A percentile compares a stretch with the other conserved stretches of the same genome.
Conservation (phyloP, 2,113 vertebrate genomes). For the Vimba vimba region DNA sequence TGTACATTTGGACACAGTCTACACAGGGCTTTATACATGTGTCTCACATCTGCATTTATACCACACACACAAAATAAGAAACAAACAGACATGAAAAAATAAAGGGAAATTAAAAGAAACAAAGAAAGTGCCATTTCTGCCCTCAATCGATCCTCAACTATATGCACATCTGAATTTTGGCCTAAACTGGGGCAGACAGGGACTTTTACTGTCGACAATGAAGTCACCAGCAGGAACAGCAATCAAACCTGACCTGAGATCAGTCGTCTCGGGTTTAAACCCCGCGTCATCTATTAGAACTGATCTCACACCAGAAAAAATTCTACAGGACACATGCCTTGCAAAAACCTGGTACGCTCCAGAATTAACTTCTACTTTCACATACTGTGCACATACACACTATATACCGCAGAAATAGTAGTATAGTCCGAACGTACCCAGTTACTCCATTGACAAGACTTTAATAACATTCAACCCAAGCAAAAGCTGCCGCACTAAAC, state of each 20-base stretch:
- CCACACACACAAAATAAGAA: neutral
- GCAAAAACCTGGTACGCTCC: neutral
- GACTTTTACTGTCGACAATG: neutral
- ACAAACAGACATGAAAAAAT: conserved; percentile 22
- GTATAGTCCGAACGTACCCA: neutral
- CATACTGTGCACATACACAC: too few relatives aligned
- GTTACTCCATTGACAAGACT: conserved; percentile 11
- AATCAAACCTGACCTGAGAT: neutral
- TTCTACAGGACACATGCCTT: neutral
- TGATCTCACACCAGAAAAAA: neutral
- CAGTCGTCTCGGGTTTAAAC: neutral
- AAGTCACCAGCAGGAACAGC: conserved; percentile 2
- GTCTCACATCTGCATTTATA: conserved; percentile 12
- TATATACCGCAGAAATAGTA: too few relatives aligned
- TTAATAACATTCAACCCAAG: conserved; percentile 13
- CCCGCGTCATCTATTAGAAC: neutral
- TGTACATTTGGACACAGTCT: conserved; percentile 49
- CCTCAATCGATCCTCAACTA: neutral
- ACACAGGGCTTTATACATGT: conserved; percentile 21
- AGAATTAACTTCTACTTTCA: too few relatives aligned
- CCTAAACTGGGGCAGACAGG: neutral
- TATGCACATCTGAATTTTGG: conserved; percentile 30
- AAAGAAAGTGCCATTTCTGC: neutral
- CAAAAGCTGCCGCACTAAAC: conserved; percentile 8
- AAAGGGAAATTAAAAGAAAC: conserved; percentile 2